Evolutionary conservation across 2,113 vertebrate species (phyloP), one percentile per base, ranked within the genome.

Genomic region (Barbus barbus): DNA sequence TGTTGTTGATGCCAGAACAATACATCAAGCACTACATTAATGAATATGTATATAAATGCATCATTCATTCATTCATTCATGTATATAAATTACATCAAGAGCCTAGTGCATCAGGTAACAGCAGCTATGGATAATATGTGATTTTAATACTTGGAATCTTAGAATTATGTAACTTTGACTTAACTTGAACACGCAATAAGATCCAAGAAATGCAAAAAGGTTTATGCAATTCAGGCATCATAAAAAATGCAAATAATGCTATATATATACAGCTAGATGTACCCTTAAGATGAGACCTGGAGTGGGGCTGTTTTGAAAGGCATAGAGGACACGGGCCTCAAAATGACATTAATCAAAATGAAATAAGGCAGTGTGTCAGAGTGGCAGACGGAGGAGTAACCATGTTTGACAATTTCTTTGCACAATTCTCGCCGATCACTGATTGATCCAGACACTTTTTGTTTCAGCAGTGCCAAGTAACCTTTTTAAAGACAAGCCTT

Each of bases 381-480:
- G 28, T 60, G 65, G 38, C 44, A 41, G 38, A 63, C 84, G 56
- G 44, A 87, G 81, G 41, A 79, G 48, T 89, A 90, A 87, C 84
- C 78, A 83, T 83, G 74, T 89, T 87, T 90, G 84, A 88, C 85
- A 86, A 81, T 86, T 85, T 56, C 83, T 86, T 83, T 79, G 67
- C 80, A 75, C 85, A 51, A 72, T 87, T 88, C 44, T 82, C 63
- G 16, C 22, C n/a, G 9, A 74, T 46, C 76, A n/a, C 83, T 90
- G 81, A 90, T 90, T 87, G 85, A 85, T 83, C 83, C 63, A 73
- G 83, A 89, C 81, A 87, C 67, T 76, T 88, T 86, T 85, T 78
- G 71, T 71, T 61, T 83, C 79, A 80, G 84, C 79, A 83, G 83
- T 33, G 69, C 87, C 75, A 85, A 80, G 75, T 36, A 87, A 60